Conservation (phyloP, 2,888 invertebrate genomes). For the Noctua janthe region DNA sequence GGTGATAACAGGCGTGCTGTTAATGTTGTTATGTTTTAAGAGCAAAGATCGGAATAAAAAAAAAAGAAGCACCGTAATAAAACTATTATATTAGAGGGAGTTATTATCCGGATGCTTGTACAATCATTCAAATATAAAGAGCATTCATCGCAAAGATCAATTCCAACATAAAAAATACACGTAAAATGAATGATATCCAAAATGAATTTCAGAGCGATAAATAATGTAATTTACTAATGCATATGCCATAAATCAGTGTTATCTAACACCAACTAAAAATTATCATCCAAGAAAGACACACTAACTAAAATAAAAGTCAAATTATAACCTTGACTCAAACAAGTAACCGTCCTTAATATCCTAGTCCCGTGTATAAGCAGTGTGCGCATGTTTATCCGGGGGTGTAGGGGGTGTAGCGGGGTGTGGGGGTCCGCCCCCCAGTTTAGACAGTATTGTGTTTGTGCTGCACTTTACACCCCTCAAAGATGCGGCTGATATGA, state of each 20-base stretch:
- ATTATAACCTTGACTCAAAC: constrained; percentile 25
- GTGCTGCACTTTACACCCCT: constrained; percentile 60
- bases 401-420: constrained; percentile 32
- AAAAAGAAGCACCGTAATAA: too few relatives aligned
- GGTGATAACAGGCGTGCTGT: too few relatives aligned
- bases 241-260: background rate
- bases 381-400: constrained; percentile 49
- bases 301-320: constrained; percentile 5
- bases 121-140: too few relatives aligned
- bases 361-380: constrained; percentile 22
- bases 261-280: background rate
- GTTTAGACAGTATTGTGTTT: constrained; percentile 68
- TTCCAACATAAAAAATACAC: too few relatives aligned
- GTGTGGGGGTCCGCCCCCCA: constrained; percentile 38
- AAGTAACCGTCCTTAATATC: constrained; percentile 51
- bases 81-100: too few relatives aligned
- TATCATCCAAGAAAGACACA: background rate
- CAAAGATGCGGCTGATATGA: constrained; percentile 50
- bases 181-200: too few relatives aligned
- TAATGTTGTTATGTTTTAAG: too few relatives aligned
- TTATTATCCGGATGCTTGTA: too few relatives aligned
- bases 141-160: too few relatives aligned
- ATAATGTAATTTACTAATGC: too few relatives aligned
- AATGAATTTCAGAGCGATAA: too few relatives aligned
- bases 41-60: too few relatives aligned